phyloP scores from a whole-genome alignment of 2,888 invertebrate species.

The Lochmaea capreae region DNA sequence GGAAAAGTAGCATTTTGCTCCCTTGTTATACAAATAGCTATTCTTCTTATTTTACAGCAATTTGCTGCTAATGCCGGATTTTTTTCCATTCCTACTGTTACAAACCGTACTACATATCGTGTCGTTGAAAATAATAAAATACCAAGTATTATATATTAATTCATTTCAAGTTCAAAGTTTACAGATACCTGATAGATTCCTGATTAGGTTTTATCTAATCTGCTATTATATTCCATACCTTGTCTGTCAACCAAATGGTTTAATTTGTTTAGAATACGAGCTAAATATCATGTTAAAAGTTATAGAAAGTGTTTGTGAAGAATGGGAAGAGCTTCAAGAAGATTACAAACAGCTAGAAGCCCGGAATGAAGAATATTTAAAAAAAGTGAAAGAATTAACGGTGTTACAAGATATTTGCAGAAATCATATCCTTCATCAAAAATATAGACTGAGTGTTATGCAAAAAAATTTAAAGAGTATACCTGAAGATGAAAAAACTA shows the following conservation, averaged over 20 bases:
- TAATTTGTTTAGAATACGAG: background rate
- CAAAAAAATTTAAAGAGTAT: slow-evolving; percentile 37
- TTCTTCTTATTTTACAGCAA: background rate
- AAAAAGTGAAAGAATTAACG: slow-evolving; percentile 83
- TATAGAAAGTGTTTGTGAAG: slow-evolving; percentile 47
- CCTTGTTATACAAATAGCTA: no score
- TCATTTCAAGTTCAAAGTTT: slow-evolving; percentile 7
- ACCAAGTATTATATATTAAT: background rate
- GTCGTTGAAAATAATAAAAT: background rate
- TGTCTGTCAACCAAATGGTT: background rate
- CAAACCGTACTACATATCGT: background rate
- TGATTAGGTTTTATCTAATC: slow-evolving; percentile 12
- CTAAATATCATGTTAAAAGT: slow-evolving; percentile 37
- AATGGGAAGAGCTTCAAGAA: slow-evolving; percentile 52
- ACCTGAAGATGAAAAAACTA: slow-evolving; percentile 25
- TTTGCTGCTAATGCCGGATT: background rate
- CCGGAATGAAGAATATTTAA: slow-evolving; percentile 81
- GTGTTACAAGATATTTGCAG: slow-evolving; percentile 85
- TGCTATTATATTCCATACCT: background rate
- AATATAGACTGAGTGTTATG: slow-evolving; percentile 85
- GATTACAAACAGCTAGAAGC: slow-evolving; percentile 67
- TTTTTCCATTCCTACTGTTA: no score
- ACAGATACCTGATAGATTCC: slow-evolving; percentile 10
- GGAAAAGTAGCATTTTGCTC: no score
- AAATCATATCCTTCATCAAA: slow-evolving; percentile 88